Evolutionary conservation across 2,113 vertebrate species (phyloP), one percentile per base, ranked within the genome.

Genomic region (Hystrix cristata): DNA sequence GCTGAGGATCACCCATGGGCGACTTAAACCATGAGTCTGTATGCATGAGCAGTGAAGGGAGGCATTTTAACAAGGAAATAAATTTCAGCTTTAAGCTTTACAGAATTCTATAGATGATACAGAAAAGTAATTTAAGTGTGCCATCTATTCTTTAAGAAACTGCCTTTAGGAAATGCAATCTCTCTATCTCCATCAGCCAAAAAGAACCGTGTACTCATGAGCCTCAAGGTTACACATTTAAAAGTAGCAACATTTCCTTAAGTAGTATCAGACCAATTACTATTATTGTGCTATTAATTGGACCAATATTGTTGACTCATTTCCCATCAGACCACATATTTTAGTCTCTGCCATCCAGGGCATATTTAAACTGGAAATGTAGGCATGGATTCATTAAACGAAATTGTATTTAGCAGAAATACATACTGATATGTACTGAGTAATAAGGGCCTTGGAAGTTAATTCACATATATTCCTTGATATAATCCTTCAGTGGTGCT

Each of bases 11-110:
- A 55, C 46, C 87, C 79, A 71, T 34, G 86, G 76, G 96, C 90
- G 96, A 92, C 91, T 64, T 81, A 57, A 34, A 18, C 85, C n/a
- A 46, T 29, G 25, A 91, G 67, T 29, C 62, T n/a, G 8, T 71
- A 11, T n/a, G 67, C 46, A 81, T 43, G 92, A 84, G 91, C 84
- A 84, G 34, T 55, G n/a, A 85, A 97, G 74, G 51, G 87, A 80
- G 88, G 91, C 67, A 87, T 90, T 97, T 97, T 97, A 97, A 95
- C 83, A 93, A 93, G 96, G 34, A 92, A 94, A 93, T 87, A 81
- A 14, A 80, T 85, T 86, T 91, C 69, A n/a, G 25, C 46, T 83
- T 95, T 87, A 89, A 91, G 76, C 53, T 84, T 79, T 71, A 65
- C 16, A 78, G 67, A 59, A 64, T 81, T 86, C 85, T 71, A 57